Base-by-base conservation (phyloP, 2,888 invertebrate species). In the Microctonus brassicae region DNA sequence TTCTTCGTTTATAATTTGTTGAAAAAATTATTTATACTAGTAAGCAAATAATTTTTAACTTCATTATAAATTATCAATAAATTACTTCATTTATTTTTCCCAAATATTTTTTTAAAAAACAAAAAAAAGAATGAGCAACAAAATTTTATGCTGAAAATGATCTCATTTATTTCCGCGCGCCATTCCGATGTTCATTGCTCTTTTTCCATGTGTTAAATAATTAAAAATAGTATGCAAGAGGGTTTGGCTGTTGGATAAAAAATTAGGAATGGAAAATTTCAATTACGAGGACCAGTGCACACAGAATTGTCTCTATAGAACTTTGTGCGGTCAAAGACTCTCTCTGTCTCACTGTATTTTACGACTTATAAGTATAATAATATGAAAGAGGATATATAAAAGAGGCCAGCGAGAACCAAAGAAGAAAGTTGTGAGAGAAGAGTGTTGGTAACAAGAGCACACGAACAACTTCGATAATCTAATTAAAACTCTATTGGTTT, bases 261-360 rank as follows among this genome's bases (percentile, higher is more conserved):
- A 69, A 53, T 53, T 62, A 61, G 52, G 26, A 69, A 69, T 53
- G 61, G 69, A 69, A 69, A 69, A 69, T 62, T 69, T 53, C 52
- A 62, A 69, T 69, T 69, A 69, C 61, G 62, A 62, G 61, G 69
- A 33, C 26, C 53, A 69, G 33, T 69, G 62, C 47, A 53, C 61
- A 66, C 57, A 33, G 57, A 52, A 52, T 47, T 17, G 53, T 34
- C 47, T 20, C 13, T 34, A n/a, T n/a, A 13, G 53, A 5, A n/a
- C 29, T 26, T 62, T 22, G n/a, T 34, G 53, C 29, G 66, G 36
- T 69, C 69, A 61, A 53, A 61, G 52, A 62, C n/a, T n/a, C 69
- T 52, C 13, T 24, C 1, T 11, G 20, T 34, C 10, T 34, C 20
- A 17, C 24, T 57, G 17, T 66, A 36, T 24, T 66, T 66, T 42